Evolutionary conservation across 2,888 invertebrate genomes (phyloP).

Genomic region (Troides helena): DNA sequence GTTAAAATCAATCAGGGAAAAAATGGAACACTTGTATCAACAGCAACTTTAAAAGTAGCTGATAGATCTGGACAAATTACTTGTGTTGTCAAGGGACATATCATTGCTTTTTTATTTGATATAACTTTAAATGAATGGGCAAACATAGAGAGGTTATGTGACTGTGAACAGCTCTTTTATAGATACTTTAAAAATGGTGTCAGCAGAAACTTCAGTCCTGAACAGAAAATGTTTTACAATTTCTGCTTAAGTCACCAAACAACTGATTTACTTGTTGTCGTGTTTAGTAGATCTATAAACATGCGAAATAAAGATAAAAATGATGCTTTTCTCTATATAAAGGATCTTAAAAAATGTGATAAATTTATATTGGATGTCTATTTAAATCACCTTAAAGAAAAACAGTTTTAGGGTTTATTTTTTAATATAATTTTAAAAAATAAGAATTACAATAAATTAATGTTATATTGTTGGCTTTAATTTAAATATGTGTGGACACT

Average conservation of each 20-base stretch:
- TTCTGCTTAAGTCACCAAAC: conserved; percentile 64
- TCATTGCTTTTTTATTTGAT: conserved; percentile 61
- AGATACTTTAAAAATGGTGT: conserved; percentile 70
- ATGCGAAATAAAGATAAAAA: conserved; percentile 57
- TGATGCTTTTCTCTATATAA: conserved; percentile 61
- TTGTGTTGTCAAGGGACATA: conserved; percentile 59
- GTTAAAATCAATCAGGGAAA: conserved; percentile 61
- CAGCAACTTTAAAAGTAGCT: conserved; percentile 60
- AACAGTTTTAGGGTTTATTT: not conserved
- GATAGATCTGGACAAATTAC: conserved; percentile 64
- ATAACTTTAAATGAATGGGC: conserved; percentile 59
- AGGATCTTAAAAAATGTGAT: conserved; percentile 56
- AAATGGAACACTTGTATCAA: conserved; percentile 45
- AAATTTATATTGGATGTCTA: conserved; percentile 55
- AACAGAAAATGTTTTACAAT: conserved; percentile 72
- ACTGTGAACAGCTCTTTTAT: conserved; percentile 65
- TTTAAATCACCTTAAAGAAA: conserved; percentile 44
- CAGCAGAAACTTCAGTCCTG: conserved; percentile 50
- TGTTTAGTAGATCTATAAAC: conserved; percentile 59
- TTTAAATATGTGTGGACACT: too few relatives aligned
- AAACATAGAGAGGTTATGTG: conserved; percentile 60
- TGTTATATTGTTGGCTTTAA: too few relatives aligned
- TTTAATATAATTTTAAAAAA: too few relatives aligned
- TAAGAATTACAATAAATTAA: too few relatives aligned
- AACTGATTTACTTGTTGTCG: conserved; percentile 54